These are phyloP conservation scores for Xiphophorus maculatus DNA, from an alignment of 2,113 vertebrate genomes.

Conservation along the genomic window DNA sequence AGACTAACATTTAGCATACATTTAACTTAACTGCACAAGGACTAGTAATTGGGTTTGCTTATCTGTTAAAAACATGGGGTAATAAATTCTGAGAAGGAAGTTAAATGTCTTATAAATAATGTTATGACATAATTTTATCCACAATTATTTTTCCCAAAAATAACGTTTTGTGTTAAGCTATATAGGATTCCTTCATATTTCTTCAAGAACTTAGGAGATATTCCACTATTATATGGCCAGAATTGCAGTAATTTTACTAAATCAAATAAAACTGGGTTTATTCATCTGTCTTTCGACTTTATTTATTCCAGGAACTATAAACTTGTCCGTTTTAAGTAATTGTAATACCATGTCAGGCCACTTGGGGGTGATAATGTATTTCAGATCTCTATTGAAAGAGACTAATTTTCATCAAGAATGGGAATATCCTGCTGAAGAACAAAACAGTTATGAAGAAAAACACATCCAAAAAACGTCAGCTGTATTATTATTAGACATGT, in stretches of 20 bases:
- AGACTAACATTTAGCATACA: not conserved
- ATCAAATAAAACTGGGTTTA: not conserved
- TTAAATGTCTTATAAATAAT: not conserved
- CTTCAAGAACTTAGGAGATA: not conserved
- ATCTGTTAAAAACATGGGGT: not conserved
- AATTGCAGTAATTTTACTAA: not conserved
- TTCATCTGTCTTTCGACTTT: not conserved
- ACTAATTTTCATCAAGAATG: too few relatives aligned
- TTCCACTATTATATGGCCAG: not conserved
- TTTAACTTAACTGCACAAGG: not conserved
- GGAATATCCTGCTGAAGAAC: not conserved
- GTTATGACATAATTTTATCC: not conserved
- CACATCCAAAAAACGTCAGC: not conserved
- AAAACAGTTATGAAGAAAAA: not conserved
- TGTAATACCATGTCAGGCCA: constrained; percentile 37
- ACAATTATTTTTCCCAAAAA: not conserved
- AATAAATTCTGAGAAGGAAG: not conserved
- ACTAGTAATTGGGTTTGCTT: not conserved
- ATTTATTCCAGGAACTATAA: not conserved
- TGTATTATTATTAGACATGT: not conserved
- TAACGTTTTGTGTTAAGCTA: not conserved
- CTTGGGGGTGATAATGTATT: constrained; percentile 36
- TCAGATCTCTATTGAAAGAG: not conserved
- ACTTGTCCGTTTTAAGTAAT: accelerated
- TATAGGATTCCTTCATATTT: not conserved